Base-by-base conservation (phyloP, 2,797 vertebrate species). In the Acanthiza pusilla region DNA sequence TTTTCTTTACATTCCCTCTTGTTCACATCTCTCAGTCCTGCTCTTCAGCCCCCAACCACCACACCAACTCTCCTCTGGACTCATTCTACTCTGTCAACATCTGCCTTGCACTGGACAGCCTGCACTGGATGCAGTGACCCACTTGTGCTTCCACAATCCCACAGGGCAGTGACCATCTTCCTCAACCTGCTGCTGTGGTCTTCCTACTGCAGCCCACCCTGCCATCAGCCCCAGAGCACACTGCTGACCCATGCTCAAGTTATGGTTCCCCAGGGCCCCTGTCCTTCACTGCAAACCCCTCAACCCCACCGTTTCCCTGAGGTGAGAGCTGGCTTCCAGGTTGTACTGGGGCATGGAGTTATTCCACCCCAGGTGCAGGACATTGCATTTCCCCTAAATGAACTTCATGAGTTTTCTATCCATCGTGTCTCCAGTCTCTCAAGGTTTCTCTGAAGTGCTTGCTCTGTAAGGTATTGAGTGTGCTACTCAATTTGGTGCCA, bases 41-140 rank as follows among this genome's bases (percentile, higher is more conserved):
- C 29, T 16, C 22, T 53, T 29, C 42, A 79, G 15, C 3, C 9
- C 13, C 16, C 34, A 61, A 1, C 1, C 29, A 50, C 7, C 9
- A 11, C 0, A 0, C 17, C 1, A 7, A 16, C 20, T 50, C 26
- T 84, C 5, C 13, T 30, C 19, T 60, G 15, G 30, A 48, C 11
- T 77, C 36, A 22, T 7, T 54, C 40, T 51, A 8, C 13, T 77
- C 57, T 73, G 42, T 26, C 58, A 79, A 7, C 2, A 1, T 47
- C 67, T 65, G 3, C 25, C 21, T 25, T 54, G n/a, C 32, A 13
- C 36, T 40, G 17, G 27, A 12, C 40, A 36, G 36, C 36, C 36
- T 26, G 14, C 13, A 10, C 17, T 51, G 25, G 38, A 7, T 16
- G 3, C 11, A 27, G 16, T 18, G 34, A 53, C 6, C 2, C 18